Conservation (phyloP, 1,140 invertebrate species). For the Campoletis sonorensis region DNA sequence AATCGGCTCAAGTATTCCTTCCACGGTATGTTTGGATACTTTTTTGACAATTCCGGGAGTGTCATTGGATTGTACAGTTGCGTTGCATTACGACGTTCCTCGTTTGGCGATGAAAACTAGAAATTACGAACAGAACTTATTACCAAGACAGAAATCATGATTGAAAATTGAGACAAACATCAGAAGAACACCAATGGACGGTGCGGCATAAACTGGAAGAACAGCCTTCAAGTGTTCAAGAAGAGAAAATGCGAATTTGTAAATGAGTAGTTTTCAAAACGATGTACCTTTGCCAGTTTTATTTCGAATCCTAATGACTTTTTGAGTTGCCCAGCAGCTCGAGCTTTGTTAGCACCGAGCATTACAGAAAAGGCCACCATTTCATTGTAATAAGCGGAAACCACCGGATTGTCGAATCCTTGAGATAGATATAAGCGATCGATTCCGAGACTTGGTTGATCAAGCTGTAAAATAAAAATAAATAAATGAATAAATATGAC, state of each 20-base stretch:
- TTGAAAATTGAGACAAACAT: no score
- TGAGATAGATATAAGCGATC: slow-evolving; percentile 93
- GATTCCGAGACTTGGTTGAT: slow-evolving; percentile 93
- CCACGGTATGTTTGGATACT: slow-evolving; percentile 78
- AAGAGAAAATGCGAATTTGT: no score
- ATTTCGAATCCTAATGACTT: slow-evolving; percentile 96
- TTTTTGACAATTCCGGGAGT: slow-evolving; percentile 75
- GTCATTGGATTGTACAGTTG: slow-evolving; percentile 83
- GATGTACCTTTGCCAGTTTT: slow-evolving; percentile 90
- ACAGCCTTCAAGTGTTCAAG: no score
- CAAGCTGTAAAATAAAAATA: slow-evolving; percentile 82
- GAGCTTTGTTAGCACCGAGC: slow-evolving; percentile 86
- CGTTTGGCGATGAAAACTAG: slow-evolving; percentile 80
- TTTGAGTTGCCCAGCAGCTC: slow-evolving; percentile 85
- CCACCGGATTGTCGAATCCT: slow-evolving; percentile 87
- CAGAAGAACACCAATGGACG: no score
- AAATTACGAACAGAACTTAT: no score
- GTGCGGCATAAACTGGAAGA: no score
- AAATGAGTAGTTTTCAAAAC: background rate
- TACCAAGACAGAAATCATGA: no score
- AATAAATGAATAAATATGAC: background rate
- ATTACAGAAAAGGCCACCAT: slow-evolving; percentile 92
- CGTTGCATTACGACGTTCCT: slow-evolving; percentile 81
- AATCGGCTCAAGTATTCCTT: slow-evolving; percentile 76
- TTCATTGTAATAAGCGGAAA: slow-evolving; percentile 88